Evolutionary conservation across 2,888 invertebrate genomes (phyloP), one percentile per base, ranked within the genome.

Genomic region (Drosophila flavopinicola): DNA sequence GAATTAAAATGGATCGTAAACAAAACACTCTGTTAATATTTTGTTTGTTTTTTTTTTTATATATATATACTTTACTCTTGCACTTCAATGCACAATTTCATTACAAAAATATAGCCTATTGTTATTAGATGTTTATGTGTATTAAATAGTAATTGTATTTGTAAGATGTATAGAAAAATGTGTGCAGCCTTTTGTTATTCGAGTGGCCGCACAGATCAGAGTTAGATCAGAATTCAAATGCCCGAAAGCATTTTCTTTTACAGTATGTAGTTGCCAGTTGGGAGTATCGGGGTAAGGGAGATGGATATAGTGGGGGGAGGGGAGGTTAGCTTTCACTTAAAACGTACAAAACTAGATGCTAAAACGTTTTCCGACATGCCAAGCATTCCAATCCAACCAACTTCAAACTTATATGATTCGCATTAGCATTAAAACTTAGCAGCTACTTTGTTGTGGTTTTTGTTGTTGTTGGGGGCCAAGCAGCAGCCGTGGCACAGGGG

Each of bases 101-200:
- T 84, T 80, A 80, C 73, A 80, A 80, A 80, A 80, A 80, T 80
- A 75, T 80, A 80, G 80, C 78, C 80, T 80, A 80, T 84, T 72
- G 72, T 80, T 77, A 56, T 68, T 58, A 61, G 23, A 61, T 65
- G 54, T 52, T 53, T 69, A 56, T 49, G 57, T 59, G 57, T 58
- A 57, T 71, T 71, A 70, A 71, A 59, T 69, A 73, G 53, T 73
- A 69, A 69, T 74, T 73, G 66, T 69, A 68, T 72, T 67, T 72
- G 72, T 72, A 67, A 59, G 73, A 57, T 61, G 37, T 44, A 63
- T 74, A 66, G 73, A 70, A 74, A 74, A 74, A 45, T n/a, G 13
- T 54, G 49, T 42, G 75, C 75, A 54, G 77, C 64, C 59, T 72
- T 75, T 66, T 78, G 67, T 78, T 84, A 80, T 80, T 80, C 80